Percentiles rank a stretch among this genome's conserved stretches.
phyloP scores from a whole-genome alignment of 2,888 invertebrate genomes.

The Athalia rosae region DNA sequence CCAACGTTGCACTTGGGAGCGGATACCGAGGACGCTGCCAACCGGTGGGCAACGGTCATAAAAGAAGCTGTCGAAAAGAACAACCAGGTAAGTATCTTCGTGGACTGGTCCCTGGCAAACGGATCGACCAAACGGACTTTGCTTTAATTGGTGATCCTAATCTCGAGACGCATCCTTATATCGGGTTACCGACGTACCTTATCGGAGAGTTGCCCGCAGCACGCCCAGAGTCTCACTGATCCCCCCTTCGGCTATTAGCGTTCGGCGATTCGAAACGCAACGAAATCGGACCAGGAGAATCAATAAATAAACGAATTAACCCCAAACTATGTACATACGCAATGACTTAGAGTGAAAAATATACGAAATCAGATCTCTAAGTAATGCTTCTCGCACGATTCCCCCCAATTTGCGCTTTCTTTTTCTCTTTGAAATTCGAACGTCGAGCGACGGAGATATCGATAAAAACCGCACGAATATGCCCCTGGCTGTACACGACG shows the following conservation, averaged over 20 bases:
- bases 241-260: not conserved
- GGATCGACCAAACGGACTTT: constrained; percentile 36
- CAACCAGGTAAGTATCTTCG: constrained; percentile 76
- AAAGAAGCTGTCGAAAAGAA: constrained; percentile 86
- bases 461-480: no score
- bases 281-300: no score
- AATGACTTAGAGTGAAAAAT: no score
- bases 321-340: no score
- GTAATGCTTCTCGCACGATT: no score
- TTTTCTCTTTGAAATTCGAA: no score
- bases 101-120: not conserved
- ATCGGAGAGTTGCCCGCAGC: constrained; percentile 5
- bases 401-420: no score
- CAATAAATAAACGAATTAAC: no score
- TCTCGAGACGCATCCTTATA: constrained; percentile 42
- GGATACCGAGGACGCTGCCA: constrained; percentile 82
- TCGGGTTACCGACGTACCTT: constrained; percentile 21
- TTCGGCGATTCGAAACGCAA: not conserved
- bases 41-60: constrained; percentile 86
- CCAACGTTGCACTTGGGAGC: constrained; percentile 87
- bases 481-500: not conserved
- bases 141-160: constrained; percentile 44
- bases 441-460: no score
- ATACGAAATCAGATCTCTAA: no score
- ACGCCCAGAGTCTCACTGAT: constrained; percentile 7